Conservation (phyloP, 2,113 vertebrate genomes). For the Nesoenas mayeri region DNA sequence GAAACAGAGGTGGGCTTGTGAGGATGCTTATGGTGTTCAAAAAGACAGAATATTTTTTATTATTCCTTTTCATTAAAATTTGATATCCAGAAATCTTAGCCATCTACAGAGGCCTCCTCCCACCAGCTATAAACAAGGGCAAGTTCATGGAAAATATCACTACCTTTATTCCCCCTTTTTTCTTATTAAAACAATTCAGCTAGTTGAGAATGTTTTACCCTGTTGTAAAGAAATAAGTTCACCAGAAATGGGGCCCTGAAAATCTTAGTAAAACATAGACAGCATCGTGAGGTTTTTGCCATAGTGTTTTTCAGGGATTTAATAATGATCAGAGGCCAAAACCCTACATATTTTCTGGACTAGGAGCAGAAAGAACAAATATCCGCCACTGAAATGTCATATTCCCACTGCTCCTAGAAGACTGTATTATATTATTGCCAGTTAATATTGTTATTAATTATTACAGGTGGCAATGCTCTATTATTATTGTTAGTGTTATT, state of each 20-base stretch:
- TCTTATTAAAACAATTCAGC: not conserved
- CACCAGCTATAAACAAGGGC: not conserved
- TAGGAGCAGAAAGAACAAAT: not conserved
- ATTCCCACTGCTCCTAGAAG: not conserved
- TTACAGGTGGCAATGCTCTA: not conserved
- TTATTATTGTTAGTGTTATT: not conserved
- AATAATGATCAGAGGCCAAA: not conserved
- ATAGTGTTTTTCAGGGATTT: slow-evolving; percentile 1
- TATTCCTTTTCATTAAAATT: not conserved
- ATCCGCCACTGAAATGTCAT: not conserved
- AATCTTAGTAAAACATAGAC: not conserved
- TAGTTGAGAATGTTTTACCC: not conserved
- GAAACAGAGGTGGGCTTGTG: not conserved
- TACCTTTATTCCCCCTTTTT: not conserved
- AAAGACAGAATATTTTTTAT: not conserved
- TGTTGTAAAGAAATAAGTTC: not conserved
- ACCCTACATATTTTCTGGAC: not conserved
- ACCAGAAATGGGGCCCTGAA: not conserved
- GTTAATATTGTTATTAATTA: not conserved
- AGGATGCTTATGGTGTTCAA: not conserved
- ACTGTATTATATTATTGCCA: not conserved
- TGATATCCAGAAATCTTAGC: not conserved
- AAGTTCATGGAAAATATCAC: not conserved
- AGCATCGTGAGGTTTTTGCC: not conserved
- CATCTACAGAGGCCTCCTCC: not conserved